Percentiles rank a stretch among this genome's conserved stretches.
These are phyloP conservation scores for Drosophila ezoana DNA, from an alignment of 2,888 invertebrate genomes.

Conservation along the genomic window DNA sequence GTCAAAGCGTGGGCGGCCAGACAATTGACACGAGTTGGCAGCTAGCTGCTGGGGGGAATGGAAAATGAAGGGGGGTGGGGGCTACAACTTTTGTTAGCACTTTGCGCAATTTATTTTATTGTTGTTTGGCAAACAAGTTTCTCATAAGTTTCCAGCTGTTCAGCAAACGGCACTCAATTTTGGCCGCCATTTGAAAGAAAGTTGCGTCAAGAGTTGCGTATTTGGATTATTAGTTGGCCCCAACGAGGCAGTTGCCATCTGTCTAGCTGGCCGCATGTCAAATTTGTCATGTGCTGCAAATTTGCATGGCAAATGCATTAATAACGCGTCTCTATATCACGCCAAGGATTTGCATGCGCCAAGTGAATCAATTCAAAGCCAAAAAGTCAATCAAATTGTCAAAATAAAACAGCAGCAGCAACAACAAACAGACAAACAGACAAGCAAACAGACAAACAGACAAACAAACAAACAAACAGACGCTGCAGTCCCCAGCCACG, in stretches of 20 bases:
- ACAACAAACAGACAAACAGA: conserved; percentile 28
- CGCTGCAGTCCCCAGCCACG: background rate
- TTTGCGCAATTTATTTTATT: conserved; percentile 80
- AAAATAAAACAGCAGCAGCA: conserved; percentile 42
- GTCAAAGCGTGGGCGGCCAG: conserved; percentile 45
- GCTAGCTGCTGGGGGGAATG: conserved; percentile 12
- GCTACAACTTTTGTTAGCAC: conserved; percentile 56
- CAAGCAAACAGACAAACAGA: conserved; percentile 12
- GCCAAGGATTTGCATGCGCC: conserved; percentile 50
- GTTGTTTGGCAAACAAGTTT: conserved; percentile 79
- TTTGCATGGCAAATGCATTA: conserved; percentile 35
- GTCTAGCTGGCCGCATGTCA: conserved; percentile 18
- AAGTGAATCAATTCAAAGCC: conserved; percentile 70
- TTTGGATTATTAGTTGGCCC: conserved; percentile 60
- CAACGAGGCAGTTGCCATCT: background rate
- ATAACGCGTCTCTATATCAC: conserved; percentile 26
- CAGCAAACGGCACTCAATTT: conserved; percentile 73
- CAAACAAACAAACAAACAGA: conserved; percentile 10
- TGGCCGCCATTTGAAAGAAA: conserved; percentile 63
- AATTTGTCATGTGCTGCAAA: conserved; percentile 15
- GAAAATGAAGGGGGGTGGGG: background rate
- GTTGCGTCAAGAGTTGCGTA: conserved; percentile 57
- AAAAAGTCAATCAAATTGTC: conserved; percentile 76
- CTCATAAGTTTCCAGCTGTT: conserved; percentile 73
- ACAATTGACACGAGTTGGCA: conserved; percentile 74